Evolutionary conservation across 1,140 invertebrate genomes (phyloP), one percentile per base, ranked within the genome.

Genomic region (Ostrea denselamellosa): DNA sequence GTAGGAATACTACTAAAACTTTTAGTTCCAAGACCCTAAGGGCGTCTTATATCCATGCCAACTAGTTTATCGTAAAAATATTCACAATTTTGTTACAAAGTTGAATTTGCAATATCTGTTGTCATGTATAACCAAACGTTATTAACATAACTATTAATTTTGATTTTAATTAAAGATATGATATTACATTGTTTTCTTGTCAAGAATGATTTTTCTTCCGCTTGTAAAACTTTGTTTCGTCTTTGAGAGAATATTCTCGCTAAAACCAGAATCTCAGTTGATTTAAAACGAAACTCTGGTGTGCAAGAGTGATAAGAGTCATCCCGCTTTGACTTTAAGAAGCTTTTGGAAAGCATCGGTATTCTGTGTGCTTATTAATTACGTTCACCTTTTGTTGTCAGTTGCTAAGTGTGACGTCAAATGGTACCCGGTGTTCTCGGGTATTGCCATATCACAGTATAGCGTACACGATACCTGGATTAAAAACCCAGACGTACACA

Each of bases 321-420:
- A 77, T 28, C 68, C 14, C 22, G 22, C 68, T 62, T 62, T 19
- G 34, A 44, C n/a, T 62, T 62, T 62, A 62, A 17, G 2, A n/a
- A 5, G 56, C 12, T 19, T 77, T 77, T 34, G 68, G 68, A 77
- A 77, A 2, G 9, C 68, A 22, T 77, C 68, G 3, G 28, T 28
- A 34, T 77, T 77, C 10, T 28, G 28, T 34, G 25, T 28, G 14
- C 9, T 12, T 28, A 34, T 44, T 8, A 77, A 77, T 83, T 53
- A 54, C 51, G 44, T 12, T 34, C 22, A 22, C 82, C 51, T 83
- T 83, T 83, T 54, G 53, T 83, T 83, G 82, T 83, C 17, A 83
- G 53, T 52, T 54, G 82, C 82, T 83, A 54, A 84, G 83, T 77
- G 86, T 87, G 86, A 87, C 86, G 86, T 87, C 68, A 34, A 22